Base-by-base conservation (phyloP, 2,797 vertebrate genomes). In the Epinephelus awoara region DNA sequence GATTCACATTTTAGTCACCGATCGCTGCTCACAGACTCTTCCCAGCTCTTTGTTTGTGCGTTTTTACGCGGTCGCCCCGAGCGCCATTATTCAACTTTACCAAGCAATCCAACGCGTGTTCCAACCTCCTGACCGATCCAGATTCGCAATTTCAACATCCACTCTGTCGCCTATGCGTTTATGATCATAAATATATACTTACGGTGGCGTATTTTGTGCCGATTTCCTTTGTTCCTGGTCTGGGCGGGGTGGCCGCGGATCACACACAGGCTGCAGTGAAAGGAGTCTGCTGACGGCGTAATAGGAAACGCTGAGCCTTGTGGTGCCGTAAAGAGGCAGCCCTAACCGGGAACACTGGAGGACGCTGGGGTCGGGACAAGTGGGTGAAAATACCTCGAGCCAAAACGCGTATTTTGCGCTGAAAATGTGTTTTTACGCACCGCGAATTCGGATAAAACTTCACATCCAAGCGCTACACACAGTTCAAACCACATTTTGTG, bases 101-200 rank as follows among this genome's bases (percentile, higher is more conserved):
- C n/a, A 12, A 7, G 13, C 40, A 23, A 52, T 21, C 69, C 4
- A 2, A 12, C 21, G 0, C 23, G 17, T 2, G 3, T 52, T 72
- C 23, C 38, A 29, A 29, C 27, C 3, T 7, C 2, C 4, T 8
- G 9, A n/a, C 3, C 23, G 14, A 67, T 8, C 15, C 18, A 1
- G 0, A 0, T 29, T 62, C 2, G 0, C 0, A 5, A 3, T 7
- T 5, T 25, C 12, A 19, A 2, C 14, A 2, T 6, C 19, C 1
- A 11, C 2, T 21, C 25, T 0, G 6, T 10, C 10, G 4, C 3
- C 15, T n/a, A 12, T 17, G 23, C 42, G 12, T 58, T 49, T 54
- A 7, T 3, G 42, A 47, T 61, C 6, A 21, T 40, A 71, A 80
- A 80, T 47, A 5, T 52, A 3, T 23, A 92, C 91, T 93, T 84